Evolutionary conservation across 2,888 invertebrate species (phyloP).

Genomic region (Pollenia griseotomentosa): DNA sequence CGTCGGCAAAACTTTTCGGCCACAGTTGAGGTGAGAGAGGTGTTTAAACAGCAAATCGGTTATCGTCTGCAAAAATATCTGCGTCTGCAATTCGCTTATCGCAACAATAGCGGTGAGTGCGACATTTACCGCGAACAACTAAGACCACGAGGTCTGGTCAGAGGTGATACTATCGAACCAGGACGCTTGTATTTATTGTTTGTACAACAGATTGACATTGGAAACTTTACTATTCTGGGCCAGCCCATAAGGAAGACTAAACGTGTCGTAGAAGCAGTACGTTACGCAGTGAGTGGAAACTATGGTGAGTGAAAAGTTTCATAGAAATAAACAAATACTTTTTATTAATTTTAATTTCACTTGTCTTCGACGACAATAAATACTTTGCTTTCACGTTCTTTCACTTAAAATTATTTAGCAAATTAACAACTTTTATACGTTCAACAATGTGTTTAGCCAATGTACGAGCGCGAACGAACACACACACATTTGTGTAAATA

Average conservation of each 20-base stretch:
- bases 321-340: background rate
- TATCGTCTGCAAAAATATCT: conserved; percentile 81
- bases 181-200: conserved; percentile 83
- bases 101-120: conserved; percentile 83
- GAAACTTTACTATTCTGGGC: conserved; percentile 84
- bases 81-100: conserved; percentile 82
- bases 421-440: conserved; percentile 38
- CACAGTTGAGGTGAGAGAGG: conserved; percentile 87
- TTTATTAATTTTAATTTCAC: conserved; percentile 4
- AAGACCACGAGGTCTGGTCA: conserved; percentile 81
- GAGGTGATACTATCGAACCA: conserved; percentile 83
- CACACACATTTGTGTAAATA: background rate
- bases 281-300: conserved; percentile 83
- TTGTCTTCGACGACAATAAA: background rate
- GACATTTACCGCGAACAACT: conserved; percentile 84
- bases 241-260: conserved; percentile 83
- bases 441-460: background rate
- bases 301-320: conserved; percentile 83
- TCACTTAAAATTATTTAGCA: conserved; percentile 30
- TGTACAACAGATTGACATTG: conserved; percentile 83
- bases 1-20: conserved; percentile 87
- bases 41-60: conserved; percentile 86
- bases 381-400: conserved; percentile 19
- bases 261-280: conserved; percentile 81
- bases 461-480: background rate